phyloP scores from a whole-genome alignment of 2,888 invertebrate genomes.

The Melangyna quadrimaculata region DNA sequence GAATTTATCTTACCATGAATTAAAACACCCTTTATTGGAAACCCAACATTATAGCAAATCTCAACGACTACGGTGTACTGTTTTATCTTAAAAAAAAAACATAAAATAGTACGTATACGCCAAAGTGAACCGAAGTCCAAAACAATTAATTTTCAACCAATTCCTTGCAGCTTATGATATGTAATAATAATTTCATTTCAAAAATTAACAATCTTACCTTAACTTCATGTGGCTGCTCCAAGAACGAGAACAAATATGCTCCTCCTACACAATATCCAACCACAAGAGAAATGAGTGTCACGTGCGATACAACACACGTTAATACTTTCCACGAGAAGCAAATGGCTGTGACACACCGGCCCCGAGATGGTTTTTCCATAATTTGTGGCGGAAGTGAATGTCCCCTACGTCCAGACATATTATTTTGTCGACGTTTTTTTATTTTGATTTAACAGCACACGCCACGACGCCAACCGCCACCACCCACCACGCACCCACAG shows the following conservation, averaged over 20 bases:
- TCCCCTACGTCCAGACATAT: constrained; percentile 78
- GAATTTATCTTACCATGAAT: no score
- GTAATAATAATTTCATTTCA: no score
- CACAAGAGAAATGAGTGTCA: constrained; percentile 92
- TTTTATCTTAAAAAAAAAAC: no score
- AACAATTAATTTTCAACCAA: no score
- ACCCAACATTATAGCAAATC: no score
- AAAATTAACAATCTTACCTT: constrained; percentile 82
- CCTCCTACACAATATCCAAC: constrained; percentile 95
- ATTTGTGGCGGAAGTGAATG: constrained; percentile 79
- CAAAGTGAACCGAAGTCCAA: no score
- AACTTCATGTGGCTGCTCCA: constrained; percentile 89
- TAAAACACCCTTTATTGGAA: no score
- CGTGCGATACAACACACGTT: constrained; percentile 93
- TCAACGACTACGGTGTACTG: no score
- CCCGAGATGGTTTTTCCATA: constrained; percentile 77
- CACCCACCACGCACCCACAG: not conserved
- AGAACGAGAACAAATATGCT: constrained; percentile 90
- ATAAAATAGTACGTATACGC: no score
- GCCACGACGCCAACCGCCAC: not conserved
- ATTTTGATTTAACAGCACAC: not conserved
- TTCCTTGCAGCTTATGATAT: no score
- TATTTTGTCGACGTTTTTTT: constrained; percentile 58
- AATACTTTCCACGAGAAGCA: constrained; percentile 87
- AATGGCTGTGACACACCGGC: constrained; percentile 79